Evolutionary conservation across 2,113 vertebrate species (phyloP), one percentile per base, ranked within the genome.

Genomic region (Merops nubicus): DNA sequence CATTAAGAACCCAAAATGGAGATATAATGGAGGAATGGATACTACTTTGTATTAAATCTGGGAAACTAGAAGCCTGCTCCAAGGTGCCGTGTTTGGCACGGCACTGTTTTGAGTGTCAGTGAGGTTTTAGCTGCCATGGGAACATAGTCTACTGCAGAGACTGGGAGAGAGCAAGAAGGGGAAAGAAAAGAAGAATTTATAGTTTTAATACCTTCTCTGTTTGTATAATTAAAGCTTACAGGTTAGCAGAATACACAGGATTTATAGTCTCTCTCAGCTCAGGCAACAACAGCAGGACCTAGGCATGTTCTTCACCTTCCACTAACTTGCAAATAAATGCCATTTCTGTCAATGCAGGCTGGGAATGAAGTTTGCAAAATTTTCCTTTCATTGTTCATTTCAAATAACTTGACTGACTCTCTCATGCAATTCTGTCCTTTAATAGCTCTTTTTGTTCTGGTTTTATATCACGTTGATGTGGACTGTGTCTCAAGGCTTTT

Each of bases 71-170:
- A 91, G 38, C 34, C 64, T 79, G 2, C 20, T 91, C 34, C 47
- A 65, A 51, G 23, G 40, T 5, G 0, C 40, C 0, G 8, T 79
- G 60, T 86, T 92, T 93, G 67, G 43, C 85, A 83, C 6, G 0
- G 17, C 56, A 83, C 25, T 1, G 0, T 29, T 93, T 34, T 12
- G n/a, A 65, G 51, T 85, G 57, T 64, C 72, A 75, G 34, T n/a
- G 79, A 56, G 85, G 79, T 50, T 96, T 95, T 93, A 93, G 69
- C 91, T 95, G 48, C 94, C 80, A 82, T 93, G 70, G 92, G 73
- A 94, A 96, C 94, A 45, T 78, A 40, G 17, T 5, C 33, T 21
- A 13, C 53, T 75, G 69, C 53, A 75, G 65, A 91, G 20, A 17
- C n/a, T 47, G 42, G 78, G n/a, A 76, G 50, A 63, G 70, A 77